A percentile compares a stretch with the other conserved stretches of the same genome.
These are phyloP conservation scores for Hedya salicella DNA, from an alignment of 2,888 invertebrate genomes.

Conservation along the genomic window DNA sequence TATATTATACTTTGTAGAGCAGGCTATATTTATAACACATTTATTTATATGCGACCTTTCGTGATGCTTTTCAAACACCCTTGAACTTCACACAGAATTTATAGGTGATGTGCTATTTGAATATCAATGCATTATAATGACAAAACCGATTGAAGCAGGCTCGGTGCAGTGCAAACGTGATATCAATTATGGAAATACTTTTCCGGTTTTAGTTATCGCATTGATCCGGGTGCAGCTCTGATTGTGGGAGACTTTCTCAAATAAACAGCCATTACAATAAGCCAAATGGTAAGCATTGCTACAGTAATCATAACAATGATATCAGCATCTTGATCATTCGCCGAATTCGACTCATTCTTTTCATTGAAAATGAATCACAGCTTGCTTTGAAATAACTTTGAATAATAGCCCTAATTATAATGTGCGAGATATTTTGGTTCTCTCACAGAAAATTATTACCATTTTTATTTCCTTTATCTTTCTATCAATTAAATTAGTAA, in stretches of 20 bases:
- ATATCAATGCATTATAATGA: conserved; percentile 46
- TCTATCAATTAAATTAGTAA: no score
- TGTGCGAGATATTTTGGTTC: not conserved
- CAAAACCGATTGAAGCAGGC: conserved; percentile 52
- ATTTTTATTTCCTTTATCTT: no score
- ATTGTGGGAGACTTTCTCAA: conserved; percentile 47
- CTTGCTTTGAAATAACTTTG: not conserved
- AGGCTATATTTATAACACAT: conserved; percentile 42
- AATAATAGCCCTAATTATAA: not conserved
- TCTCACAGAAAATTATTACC: no score
- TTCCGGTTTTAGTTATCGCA: conserved; percentile 53
- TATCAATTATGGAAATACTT: conserved; percentile 53
- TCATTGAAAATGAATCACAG: not conserved
- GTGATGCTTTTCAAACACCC: conserved; percentile 24
- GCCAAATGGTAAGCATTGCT: conserved; percentile 55
- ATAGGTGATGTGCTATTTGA: conserved; percentile 4
- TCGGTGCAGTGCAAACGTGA: conserved; percentile 49
- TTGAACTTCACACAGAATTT: conserved; percentile 29
- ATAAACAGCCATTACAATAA: conserved; percentile 48
- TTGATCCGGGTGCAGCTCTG: conserved; percentile 46
- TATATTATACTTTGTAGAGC: conserved; percentile 43
- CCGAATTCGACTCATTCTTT: not conserved
- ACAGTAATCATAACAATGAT: conserved; percentile 32
- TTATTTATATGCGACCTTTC: conserved; percentile 46
- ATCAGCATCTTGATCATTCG: conserved; percentile 9